phyloP scores from a whole-genome alignment of 1,140 invertebrate species.

The Cephus cinctus region DNA sequence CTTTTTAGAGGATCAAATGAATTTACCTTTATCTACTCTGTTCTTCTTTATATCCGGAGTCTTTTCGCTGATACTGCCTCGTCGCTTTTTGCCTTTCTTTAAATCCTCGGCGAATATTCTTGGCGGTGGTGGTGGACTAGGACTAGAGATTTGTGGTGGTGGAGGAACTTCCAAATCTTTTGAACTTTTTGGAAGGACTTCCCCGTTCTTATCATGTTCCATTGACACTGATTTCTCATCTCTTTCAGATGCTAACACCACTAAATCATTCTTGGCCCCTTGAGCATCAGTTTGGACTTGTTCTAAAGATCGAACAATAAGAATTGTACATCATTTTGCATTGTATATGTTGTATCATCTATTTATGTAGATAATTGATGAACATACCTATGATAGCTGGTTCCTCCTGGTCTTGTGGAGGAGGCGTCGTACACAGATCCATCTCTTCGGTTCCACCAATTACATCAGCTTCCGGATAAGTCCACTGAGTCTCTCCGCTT shows the following conservation, averaged over 20 bases:
- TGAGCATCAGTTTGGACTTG: too few relatives aligned
- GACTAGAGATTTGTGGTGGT: constrained; percentile 42
- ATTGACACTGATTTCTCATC: too few relatives aligned
- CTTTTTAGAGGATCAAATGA: too few relatives aligned
- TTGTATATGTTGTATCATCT: too few relatives aligned
- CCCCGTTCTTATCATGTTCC: too few relatives aligned
- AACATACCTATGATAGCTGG: constrained; percentile 32
- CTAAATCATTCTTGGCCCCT: too few relatives aligned
- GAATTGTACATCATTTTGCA: too few relatives aligned
- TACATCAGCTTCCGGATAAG: constrained; percentile 62
- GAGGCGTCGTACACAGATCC: constrained; percentile 64
- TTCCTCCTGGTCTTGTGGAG: constrained; percentile 51
- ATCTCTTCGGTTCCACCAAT: constrained; percentile 61
- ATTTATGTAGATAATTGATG: too few relatives aligned
- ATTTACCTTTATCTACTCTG: constrained; percentile 13
- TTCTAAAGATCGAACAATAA: too few relatives aligned
- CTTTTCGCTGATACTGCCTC: constrained; percentile 24
- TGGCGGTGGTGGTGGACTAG: constrained; percentile 48
- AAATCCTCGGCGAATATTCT: constrained; percentile 45
- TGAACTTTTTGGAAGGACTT: too few relatives aligned
- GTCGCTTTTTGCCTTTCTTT: constrained; percentile 36
- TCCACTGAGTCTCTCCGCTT: constrained; percentile 65
- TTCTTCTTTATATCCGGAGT: constrained; percentile 25
- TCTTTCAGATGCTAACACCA: too few relatives aligned
- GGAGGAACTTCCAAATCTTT: constrained; percentile 27